These are phyloP conservation scores for Cremastobaeus sp. DNA, from an alignment of 2,888 invertebrate genomes.

Conservation along the genomic window DNA sequence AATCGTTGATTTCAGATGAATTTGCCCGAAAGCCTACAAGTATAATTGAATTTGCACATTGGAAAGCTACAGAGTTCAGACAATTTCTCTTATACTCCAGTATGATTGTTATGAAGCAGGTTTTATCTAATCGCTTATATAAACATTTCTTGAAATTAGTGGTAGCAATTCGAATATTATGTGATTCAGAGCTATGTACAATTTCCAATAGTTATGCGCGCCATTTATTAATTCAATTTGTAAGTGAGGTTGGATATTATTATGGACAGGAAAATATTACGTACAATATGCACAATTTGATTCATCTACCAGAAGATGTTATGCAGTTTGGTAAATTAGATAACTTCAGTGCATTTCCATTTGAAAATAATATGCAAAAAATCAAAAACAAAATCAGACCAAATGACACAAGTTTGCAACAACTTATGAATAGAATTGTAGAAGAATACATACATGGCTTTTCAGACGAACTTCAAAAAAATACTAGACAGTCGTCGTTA, in stretches of 20 bases:
- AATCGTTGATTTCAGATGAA: slow-evolving; percentile 1
- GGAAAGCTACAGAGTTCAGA: slow-evolving; percentile 65
- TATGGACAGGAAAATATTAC: slow-evolving; percentile 58
- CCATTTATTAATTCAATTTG: slow-evolving; percentile 35
- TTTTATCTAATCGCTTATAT: slow-evolving; percentile 54
- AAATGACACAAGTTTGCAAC: slow-evolving; percentile 1
- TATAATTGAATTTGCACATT: slow-evolving; percentile 42
- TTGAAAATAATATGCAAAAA: slow-evolving; percentile 2
- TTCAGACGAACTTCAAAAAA: not conserved
- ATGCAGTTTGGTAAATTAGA: slow-evolving; percentile 17
- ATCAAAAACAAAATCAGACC: slow-evolving; percentile 20
- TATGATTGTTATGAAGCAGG: slow-evolving; percentile 59
- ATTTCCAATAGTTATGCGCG: not conserved
- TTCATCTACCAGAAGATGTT: slow-evolving; percentile 60
- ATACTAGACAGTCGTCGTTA: not conserved
- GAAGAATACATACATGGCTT: slow-evolving; percentile 24
- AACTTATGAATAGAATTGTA: slow-evolving; percentile 12
- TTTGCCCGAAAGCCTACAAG: slow-evolving; percentile 25
- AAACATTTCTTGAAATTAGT: slow-evolving; percentile 49
- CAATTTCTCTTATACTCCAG: slow-evolving; percentile 65
- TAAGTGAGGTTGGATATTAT: not conserved
- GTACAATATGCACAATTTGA: slow-evolving; percentile 66
- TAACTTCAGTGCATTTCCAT: slow-evolving; percentile 21
- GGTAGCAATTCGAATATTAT: slow-evolving; percentile 9
- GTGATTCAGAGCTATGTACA: not conserved